A percentile compares a stretch with the other conserved stretches of the same genome.
Conservation (phyloP, 2,888 invertebrate species). For the Drosophila nigricruria region DNA sequence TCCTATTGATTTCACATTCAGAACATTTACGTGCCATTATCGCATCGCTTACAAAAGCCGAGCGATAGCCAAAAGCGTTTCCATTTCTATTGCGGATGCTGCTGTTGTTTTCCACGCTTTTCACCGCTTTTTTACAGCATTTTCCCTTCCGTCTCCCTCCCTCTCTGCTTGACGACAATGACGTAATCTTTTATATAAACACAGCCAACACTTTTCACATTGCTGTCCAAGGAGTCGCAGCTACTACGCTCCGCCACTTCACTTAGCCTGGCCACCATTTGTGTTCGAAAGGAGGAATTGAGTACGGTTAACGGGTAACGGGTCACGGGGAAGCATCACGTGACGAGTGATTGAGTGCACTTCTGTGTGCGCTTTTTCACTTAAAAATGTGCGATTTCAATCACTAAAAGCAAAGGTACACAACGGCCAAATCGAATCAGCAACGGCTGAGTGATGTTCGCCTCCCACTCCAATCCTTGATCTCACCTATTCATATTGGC, state of each 20-base stretch:
- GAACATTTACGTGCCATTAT: constrained; percentile 75
- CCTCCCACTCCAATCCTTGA: background rate
- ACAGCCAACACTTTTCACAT: constrained; percentile 63
- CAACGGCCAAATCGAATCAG: constrained; percentile 72
- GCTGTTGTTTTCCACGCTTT: constrained; percentile 45
- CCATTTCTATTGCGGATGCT: constrained; percentile 56
- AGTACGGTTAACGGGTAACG: background rate
- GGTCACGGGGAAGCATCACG: constrained; percentile 57
- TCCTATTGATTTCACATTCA: constrained; percentile 75
- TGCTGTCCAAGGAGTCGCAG: constrained; percentile 12
- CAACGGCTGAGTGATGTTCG: constrained; percentile 60
- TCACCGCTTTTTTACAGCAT: background rate
- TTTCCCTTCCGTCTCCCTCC: background rate
- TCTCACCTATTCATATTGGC: background rate
- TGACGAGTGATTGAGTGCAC: constrained; percentile 81
- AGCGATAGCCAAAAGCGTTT: constrained; percentile 47
- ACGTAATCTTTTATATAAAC: constrained; percentile 80
- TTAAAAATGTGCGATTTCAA: constrained; percentile 81
- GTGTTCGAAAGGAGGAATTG: constrained; percentile 13
- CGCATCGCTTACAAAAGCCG: constrained; percentile 70
- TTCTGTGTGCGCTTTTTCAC: constrained; percentile 78
- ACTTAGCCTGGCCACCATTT: constrained; percentile 1
- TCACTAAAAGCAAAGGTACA: constrained; percentile 79
- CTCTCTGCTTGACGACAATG: constrained; percentile 40
- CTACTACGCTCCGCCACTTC: background rate